Conservation (phyloP, 2,797 vertebrate genomes). For the Alfaro cultratus region DNA sequence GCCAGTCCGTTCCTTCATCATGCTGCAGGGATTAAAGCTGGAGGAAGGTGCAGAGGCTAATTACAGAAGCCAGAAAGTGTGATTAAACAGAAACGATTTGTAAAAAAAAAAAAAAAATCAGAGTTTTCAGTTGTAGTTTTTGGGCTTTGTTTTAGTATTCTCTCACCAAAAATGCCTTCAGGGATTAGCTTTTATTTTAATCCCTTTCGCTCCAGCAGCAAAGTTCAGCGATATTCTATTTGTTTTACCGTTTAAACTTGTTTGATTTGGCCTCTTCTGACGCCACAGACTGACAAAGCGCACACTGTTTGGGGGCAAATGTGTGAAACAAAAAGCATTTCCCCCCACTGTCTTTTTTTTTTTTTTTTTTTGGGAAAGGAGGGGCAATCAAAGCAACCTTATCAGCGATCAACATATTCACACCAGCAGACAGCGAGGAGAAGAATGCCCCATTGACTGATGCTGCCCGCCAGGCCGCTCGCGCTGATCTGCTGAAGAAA, state of each 20-base stretch:
- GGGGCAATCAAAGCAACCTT: conserved; percentile 74
- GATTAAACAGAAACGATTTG: conserved; percentile 22
- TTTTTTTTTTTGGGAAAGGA: background rate
- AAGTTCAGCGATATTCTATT: conserved; percentile 54
- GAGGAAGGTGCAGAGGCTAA: conserved; percentile 30
- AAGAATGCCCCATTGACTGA: conserved; percentile 80
- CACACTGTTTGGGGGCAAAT: conserved; percentile 60
- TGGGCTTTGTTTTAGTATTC: conserved; percentile 11
- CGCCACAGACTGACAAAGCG: conserved; percentile 58
- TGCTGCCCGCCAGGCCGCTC: conserved; percentile 65
- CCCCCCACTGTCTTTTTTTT: conserved; percentile 47
- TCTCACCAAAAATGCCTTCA: conserved; percentile 12
- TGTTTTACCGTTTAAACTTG: conserved; percentile 58
- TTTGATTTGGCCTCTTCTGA: conserved; percentile 55
- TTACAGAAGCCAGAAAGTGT: conserved; percentile 22
- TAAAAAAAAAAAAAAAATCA: conserved; percentile 1
- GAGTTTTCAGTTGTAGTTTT: conserved; percentile 12
- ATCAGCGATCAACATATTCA: conserved; percentile 78
- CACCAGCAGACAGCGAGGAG: conserved; percentile 72
- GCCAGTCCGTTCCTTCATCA: background rate
- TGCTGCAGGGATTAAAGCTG: conserved; percentile 15
- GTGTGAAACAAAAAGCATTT: conserved; percentile 66
- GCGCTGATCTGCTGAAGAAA: conserved; percentile 79
- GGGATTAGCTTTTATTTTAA: conserved; percentile 50
- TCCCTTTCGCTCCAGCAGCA: conserved; percentile 37